Conservation (phyloP, 1,140 invertebrate species). For the Scylla paramamosain region DNA sequence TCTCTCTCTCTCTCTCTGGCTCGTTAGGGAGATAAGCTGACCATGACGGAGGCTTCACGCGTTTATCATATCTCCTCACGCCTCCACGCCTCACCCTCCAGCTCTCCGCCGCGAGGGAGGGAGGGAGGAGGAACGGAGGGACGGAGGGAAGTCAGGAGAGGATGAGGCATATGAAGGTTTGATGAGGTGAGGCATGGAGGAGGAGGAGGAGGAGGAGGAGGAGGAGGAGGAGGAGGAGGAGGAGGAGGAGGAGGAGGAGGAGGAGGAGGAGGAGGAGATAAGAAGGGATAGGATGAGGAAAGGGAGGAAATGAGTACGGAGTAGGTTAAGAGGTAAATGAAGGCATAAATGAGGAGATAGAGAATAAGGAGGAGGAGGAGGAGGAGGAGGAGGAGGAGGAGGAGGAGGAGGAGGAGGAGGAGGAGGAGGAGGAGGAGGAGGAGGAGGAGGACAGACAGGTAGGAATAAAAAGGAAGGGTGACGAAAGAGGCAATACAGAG, state of each 20-base stretch:
- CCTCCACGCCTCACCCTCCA: background rate
- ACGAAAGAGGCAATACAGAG: background rate
- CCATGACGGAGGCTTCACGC: background rate
- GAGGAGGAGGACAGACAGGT: background rate
- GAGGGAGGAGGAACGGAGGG: background rate
- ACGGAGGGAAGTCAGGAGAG: background rate
- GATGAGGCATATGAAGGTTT: background rate
- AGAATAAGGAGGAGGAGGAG: background rate
- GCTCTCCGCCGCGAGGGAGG: background rate
- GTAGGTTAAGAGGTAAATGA: background rate
- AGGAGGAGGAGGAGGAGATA: background rate
- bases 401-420: too few relatives aligned
- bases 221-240: background rate
- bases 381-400: background rate
- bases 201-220: background rate
- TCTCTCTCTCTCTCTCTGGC: background rate
- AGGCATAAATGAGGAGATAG: background rate
- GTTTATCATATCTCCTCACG: background rate
- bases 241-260: background rate
- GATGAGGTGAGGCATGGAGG: background rate
- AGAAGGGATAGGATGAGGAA: background rate
- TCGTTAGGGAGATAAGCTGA: conserved; percentile 21
- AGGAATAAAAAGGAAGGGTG: background rate
- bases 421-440: background rate
- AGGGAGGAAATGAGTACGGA: background rate